Percentiles rank a stretch among this genome's conserved stretches.
Evolutionary conservation across 2,797 vertebrate genomes (phyloP).

Genomic region (Sandelia bainsii): DNA sequence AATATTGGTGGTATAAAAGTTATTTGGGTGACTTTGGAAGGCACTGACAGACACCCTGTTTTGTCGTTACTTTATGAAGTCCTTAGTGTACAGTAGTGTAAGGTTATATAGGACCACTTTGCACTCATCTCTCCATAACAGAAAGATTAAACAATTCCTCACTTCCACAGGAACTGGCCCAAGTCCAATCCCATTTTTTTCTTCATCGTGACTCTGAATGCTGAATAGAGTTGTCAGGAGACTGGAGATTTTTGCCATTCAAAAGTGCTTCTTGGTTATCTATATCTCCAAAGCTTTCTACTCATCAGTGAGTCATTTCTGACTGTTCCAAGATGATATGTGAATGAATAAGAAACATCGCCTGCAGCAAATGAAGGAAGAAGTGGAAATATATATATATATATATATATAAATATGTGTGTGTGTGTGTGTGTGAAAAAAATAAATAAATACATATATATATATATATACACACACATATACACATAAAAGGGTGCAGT

Average conservation of each 20-base stretch:
- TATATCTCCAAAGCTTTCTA: slow-evolving; percentile 85
- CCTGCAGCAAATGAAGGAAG: slow-evolving; percentile 89
- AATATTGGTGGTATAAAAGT: not conserved
- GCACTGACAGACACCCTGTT: slow-evolving; percentile 1
- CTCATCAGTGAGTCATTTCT: slow-evolving; percentile 89
- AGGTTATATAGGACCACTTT: slow-evolving; percentile 40
- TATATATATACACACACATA: slow-evolving; percentile 49
- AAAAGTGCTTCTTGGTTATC: slow-evolving; percentile 84
- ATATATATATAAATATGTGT: slow-evolving; percentile 33
- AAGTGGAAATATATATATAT: slow-evolving; percentile 47
- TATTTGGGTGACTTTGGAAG: not conserved
- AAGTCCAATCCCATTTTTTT: slow-evolving; percentile 46
- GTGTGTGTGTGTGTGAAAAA: too few species aligned
- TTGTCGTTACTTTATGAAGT: slow-evolving; percentile 16
- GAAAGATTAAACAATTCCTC: slow-evolving; percentile 53
- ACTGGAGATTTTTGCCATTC: slow-evolving; percentile 80
- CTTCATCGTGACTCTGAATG: slow-evolving; percentile 28
- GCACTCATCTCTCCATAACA: slow-evolving; percentile 27
- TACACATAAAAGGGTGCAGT: slow-evolving; percentile 70
- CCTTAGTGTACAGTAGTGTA: slow-evolving; percentile 11
- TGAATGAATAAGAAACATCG: slow-evolving; percentile 89
- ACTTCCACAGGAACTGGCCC: slow-evolving; percentile 41
- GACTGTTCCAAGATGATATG: slow-evolving; percentile 89
- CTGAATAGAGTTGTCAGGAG: slow-evolving; percentile 77
- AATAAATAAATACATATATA: slow-evolving; percentile 17